Conservation (phyloP, 2,113 vertebrate species). For the Carettochelys insculpta region DNA sequence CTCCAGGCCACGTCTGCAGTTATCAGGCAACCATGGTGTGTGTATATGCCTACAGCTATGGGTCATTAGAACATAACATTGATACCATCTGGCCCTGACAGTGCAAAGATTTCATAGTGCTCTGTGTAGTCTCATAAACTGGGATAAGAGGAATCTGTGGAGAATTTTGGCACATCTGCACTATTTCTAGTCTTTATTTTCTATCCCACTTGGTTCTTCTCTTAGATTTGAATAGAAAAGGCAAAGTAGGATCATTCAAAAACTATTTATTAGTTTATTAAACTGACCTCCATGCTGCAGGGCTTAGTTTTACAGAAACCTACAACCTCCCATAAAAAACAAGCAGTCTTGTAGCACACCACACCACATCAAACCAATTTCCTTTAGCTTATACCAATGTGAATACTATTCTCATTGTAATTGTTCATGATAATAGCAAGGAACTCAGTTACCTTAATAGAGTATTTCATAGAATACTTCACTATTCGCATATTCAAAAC, state of each 20-base stretch:
- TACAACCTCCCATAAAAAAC: slow-evolving; percentile 32
- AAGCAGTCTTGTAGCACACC: too few relatives aligned
- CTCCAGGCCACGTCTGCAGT: slow-evolving; percentile 33
- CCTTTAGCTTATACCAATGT: slow-evolving; percentile 1
- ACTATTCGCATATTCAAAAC: background rate
- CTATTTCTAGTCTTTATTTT: slow-evolving; percentile 70
- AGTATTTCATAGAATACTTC: background rate
- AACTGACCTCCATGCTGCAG: slow-evolving; percentile 50
- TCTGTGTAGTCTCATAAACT: slow-evolving; percentile 65
- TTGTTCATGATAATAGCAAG: background rate
- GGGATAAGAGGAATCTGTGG: slow-evolving; percentile 65
- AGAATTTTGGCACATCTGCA: slow-evolving; percentile 68
- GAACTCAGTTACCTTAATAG: background rate
- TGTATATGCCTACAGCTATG: slow-evolving; percentile 46
- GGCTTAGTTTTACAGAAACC: slow-evolving; percentile 4
- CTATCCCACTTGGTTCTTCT: slow-evolving; percentile 46
- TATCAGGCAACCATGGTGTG: slow-evolving; percentile 33
- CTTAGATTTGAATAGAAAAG: slow-evolving; percentile 59
- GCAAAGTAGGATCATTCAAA: slow-evolving; percentile 57
- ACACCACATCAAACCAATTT: too few relatives aligned
- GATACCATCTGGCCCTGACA: slow-evolving; percentile 72
- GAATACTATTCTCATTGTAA: slow-evolving; percentile 11
- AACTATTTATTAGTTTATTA: slow-evolving; percentile 70
- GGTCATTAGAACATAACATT: slow-evolving; percentile 67
- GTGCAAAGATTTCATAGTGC: slow-evolving; percentile 71